A percentile compares a stretch with the other conserved stretches of the same genome.
phyloP scores from a whole-genome alignment of 2,113 vertebrate species.

The Malurus alboscapulatus region DNA sequence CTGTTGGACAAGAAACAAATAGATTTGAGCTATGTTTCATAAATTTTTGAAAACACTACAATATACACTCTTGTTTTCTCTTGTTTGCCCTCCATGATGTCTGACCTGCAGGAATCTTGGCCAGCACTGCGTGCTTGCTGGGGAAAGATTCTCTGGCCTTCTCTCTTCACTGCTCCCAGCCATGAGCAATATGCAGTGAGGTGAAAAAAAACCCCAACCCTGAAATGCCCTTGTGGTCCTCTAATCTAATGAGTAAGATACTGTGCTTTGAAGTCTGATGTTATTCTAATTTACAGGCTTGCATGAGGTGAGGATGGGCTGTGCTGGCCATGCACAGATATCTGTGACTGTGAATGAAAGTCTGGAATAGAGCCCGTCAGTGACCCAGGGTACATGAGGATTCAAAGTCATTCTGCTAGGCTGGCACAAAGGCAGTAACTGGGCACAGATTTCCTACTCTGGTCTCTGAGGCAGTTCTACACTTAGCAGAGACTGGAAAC shows the following conservation, averaged over 20 bases:
- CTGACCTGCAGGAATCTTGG: background rate
- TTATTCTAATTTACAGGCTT: background rate
- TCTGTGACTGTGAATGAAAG: background rate
- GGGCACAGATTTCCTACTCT: background rate
- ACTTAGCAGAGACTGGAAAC: background rate
- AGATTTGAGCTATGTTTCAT: background rate
- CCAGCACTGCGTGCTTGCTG: background rate
- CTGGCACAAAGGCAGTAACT: background rate
- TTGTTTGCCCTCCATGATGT: background rate
- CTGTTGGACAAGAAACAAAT: conserved; percentile 66
- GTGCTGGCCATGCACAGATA: background rate
- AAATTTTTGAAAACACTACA: background rate
- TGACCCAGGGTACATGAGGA: background rate
- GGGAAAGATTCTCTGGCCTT: background rate
- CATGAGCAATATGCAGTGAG: background rate
- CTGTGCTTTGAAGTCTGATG: background rate
- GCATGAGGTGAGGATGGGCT: background rate
- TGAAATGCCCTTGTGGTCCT: background rate
- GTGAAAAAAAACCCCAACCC: background rate
- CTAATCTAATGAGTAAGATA: background rate
- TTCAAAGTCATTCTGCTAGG: background rate
- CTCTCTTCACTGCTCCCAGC: background rate
- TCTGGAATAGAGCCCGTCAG: background rate
- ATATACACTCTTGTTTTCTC: background rate
- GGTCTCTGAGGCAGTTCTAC: background rate